Base-by-base conservation (phyloP, 2,113 vertebrate species). In the Myotis brandtii region DNA sequence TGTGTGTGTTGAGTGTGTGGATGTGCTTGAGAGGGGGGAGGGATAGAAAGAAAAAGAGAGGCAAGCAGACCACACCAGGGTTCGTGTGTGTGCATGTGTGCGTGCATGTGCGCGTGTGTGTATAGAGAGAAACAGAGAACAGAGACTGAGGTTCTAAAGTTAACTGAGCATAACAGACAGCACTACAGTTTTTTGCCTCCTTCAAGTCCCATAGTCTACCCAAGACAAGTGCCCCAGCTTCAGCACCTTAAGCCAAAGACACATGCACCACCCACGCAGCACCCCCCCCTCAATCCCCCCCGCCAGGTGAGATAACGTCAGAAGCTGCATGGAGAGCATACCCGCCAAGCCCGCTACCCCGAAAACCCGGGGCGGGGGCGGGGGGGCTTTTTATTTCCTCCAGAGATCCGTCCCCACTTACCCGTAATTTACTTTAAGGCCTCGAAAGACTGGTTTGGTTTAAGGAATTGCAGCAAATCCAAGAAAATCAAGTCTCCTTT, bases 401-500 rank as follows among this genome's bases (percentile, higher is more conserved):
- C 77, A 82, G 66, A 91, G n/a, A 94, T 5, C 54, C 43, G 11
- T 81, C 64, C 73, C 18, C 48, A 89, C 79, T 95, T 94, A 93
- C 82, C 86, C 2, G 75, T 40, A 75, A 93, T 94, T 93, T 89
- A 93, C 79, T 94, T 93, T n/a, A 91, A 91, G 12, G 48, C 69
- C 34, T 32, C 6, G 23, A 92, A 89, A 70, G 69, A 81, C 84
- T 70, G 93, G 37, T 91, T 50, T 37, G 81, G 62, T 75, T 93
- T 79, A 79, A 12, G 18, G n/a, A 94, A 93, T 12, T 83, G 92
- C 72, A 50, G 73, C 79, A 83, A 93, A 89, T 83, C 34, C 67
- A 73, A 62, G 79, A 69, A 93, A 89, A 96, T 10, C 69, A 86
- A 93, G 40, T 97, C 93, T 96, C 86, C 82, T 91, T 43, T 43